Evolutionary conservation across 2,113 vertebrate genomes (phyloP).

Genomic region (Astatotilapia flaviijosephi): DNA sequence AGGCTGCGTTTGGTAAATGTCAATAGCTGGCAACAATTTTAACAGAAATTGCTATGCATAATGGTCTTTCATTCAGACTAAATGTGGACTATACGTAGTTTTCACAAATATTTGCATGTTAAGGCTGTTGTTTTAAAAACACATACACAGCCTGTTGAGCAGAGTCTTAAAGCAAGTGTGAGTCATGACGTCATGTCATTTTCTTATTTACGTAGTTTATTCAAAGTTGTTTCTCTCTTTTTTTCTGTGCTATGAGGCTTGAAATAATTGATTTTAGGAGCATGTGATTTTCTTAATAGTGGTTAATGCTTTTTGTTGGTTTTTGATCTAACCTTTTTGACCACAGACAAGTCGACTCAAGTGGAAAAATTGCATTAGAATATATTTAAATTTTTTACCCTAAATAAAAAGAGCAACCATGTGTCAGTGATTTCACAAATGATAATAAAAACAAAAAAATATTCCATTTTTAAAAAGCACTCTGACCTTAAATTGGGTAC

Average conservation of each 20-base stretch:
- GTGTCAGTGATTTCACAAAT: not conserved
- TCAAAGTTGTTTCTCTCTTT: not conserved
- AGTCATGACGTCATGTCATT: not conserved
- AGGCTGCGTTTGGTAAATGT: not conserved
- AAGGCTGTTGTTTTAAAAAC: not conserved
- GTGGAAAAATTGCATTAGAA: not conserved
- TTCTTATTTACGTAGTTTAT: not conserved
- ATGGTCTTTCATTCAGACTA: not conserved
- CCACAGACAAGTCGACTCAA: not conserved
- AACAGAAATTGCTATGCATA: not conserved
- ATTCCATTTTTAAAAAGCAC: not conserved
- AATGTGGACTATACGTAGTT: rapidly evolving
- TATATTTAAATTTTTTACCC: not conserved
- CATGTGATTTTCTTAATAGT: not conserved
- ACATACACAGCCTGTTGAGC: not conserved
- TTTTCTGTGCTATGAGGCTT: not conserved
- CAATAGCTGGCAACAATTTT: not conserved
- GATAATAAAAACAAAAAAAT: not conserved
- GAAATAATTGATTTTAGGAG: not conserved
- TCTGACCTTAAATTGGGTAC: not conserved
- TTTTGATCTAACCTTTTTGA: not conserved
- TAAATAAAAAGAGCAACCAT: not conserved
- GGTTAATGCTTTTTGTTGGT: not conserved
- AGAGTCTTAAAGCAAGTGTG: not conserved
- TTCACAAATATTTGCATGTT: not conserved